Conservation (phyloP, 1,140 invertebrate genomes). For the Nylanderia fulva region DNA sequence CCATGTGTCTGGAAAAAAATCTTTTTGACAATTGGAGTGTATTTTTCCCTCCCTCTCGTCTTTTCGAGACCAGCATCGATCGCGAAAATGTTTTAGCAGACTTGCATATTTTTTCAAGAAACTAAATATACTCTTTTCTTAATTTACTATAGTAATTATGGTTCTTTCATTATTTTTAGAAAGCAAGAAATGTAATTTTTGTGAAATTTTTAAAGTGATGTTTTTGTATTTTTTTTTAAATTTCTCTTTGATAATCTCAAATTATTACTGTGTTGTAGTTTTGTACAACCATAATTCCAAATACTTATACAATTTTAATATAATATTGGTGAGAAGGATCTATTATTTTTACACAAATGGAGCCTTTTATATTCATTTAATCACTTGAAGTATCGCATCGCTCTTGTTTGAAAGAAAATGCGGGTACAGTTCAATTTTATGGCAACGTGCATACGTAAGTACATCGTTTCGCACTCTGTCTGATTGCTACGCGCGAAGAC, state of each 20-base stretch:
- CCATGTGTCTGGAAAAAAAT: slow-evolving; percentile 8
- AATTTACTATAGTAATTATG: too few relatives aligned
- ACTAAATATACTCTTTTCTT: not conserved
- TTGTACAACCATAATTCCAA: not conserved
- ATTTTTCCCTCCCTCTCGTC: slow-evolving; percentile 27
- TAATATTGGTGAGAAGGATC: not conserved
- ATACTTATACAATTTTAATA: slow-evolving; percentile 6
- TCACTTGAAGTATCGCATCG: not conserved
- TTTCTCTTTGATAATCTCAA: not conserved
- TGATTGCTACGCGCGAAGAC: slow-evolving; percentile 79
- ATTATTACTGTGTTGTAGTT: not conserved
- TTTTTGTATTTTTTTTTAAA: not conserved
- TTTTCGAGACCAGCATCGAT: not conserved
- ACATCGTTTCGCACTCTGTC: slow-evolving; percentile 75
- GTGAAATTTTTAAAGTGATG: not conserved
- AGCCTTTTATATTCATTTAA: slow-evolving; percentile 15
- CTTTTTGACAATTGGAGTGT: slow-evolving; percentile 35
- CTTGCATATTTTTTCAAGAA: slow-evolving; percentile 12
- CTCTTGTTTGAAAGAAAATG: slow-evolving; percentile 19
- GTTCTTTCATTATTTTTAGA: not conserved
- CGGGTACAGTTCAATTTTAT: slow-evolving; percentile 48
- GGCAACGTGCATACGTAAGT: slow-evolving; percentile 64
- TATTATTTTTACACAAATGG: not conserved
- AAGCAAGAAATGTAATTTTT: not conserved
- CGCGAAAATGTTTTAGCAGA: slow-evolving; percentile 42